Percentiles rank a stretch among this genome's conserved stretches.
These are phyloP conservation scores for Pogonomyrmex barbatus DNA, from an alignment of 1,140 invertebrate species.

Conservation along the genomic window DNA sequence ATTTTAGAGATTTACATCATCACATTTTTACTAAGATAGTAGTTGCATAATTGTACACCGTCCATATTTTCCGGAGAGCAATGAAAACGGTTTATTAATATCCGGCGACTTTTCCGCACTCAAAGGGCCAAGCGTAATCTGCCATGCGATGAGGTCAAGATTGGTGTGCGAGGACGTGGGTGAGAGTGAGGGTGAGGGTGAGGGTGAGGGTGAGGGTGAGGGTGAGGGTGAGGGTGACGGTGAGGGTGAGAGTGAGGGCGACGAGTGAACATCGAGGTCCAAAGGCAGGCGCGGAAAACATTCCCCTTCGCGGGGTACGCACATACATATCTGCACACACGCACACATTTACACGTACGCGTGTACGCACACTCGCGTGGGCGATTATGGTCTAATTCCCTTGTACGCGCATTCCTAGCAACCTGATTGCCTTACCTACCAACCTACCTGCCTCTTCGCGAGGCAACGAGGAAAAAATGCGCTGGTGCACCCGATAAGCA, in stretches of 20 bases:
- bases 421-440: slow-evolving; percentile 83
- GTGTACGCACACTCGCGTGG: slow-evolving; percentile 78
- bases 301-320: slow-evolving; percentile 80
- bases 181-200: slow-evolving; percentile 36
- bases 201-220: slow-evolving; percentile 65
- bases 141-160: slow-evolving; percentile 58
- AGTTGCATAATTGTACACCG: not conserved
- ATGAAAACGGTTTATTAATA: slow-evolving; percentile 54
- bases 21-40: not conserved
- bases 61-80: slow-evolving; percentile 6
- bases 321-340: too few relatives aligned
- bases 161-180: slow-evolving; percentile 23
- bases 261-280: slow-evolving; percentile 78
- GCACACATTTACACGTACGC: too few relatives aligned
- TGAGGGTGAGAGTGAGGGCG: slow-evolving; percentile 37
- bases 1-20: not conserved
- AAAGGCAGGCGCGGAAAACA: slow-evolving; percentile 73
- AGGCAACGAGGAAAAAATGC: slow-evolving; percentile 77
- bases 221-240: slow-evolving; percentile 66
- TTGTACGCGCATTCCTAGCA: slow-evolving; percentile 81
- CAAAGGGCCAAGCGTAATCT: slow-evolving; percentile 47
- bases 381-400: slow-evolving; percentile 85
- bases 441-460: slow-evolving; percentile 82
- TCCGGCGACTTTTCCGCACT: slow-evolving; percentile 35
- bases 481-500: slow-evolving; percentile 79